These are phyloP conservation scores for Cyprinodon variegatus DNA, from an alignment of 2,113 vertebrate genomes.

Conservation along the genomic window DNA sequence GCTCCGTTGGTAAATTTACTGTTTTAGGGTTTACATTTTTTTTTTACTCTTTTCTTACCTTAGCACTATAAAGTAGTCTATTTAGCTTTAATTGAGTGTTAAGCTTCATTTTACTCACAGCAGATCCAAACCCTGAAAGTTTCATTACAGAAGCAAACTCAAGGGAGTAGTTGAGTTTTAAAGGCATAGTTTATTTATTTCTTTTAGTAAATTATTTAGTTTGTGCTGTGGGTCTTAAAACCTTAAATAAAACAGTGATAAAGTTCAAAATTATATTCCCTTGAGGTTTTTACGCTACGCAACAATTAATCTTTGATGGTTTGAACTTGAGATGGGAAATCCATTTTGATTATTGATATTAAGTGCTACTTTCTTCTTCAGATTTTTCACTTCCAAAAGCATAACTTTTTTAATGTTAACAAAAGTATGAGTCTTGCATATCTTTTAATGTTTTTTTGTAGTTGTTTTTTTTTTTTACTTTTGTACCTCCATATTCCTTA, in stretches of 20 bases:
- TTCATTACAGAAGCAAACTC: slow-evolving; percentile 41
- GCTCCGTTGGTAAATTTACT: slow-evolving; percentile 27
- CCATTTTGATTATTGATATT: not conserved
- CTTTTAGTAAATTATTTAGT: slow-evolving; percentile 45
- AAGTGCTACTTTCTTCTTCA: not conserved
- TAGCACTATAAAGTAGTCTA: not conserved
- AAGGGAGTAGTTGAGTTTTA: slow-evolving; percentile 29
- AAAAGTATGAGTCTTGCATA: not conserved
- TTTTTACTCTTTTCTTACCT: slow-evolving; percentile 30
- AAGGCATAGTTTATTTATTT: slow-evolving; percentile 28
- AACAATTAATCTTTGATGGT: slow-evolving; percentile 7
- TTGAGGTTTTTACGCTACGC: slow-evolving; percentile 16
- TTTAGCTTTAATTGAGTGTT: slow-evolving; percentile 22
- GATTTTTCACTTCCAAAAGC: not conserved
- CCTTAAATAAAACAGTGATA: slow-evolving; percentile 5
- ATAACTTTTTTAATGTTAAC: not conserved
- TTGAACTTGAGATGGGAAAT: not conserved
- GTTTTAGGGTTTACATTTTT: slow-evolving; percentile 16
- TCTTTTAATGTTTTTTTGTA: not conserved
- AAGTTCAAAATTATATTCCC: slow-evolving; percentile 1
- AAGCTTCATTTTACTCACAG: slow-evolving; percentile 18
- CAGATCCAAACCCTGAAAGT: slow-evolving; percentile 21
- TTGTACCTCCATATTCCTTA: not conserved
- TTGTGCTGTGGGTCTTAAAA: slow-evolving; percentile 8
- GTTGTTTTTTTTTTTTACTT: no score